Evolutionary conservation across 2,888 invertebrate species (phyloP).

Genomic region (Adelphocoris suturalis): DNA sequence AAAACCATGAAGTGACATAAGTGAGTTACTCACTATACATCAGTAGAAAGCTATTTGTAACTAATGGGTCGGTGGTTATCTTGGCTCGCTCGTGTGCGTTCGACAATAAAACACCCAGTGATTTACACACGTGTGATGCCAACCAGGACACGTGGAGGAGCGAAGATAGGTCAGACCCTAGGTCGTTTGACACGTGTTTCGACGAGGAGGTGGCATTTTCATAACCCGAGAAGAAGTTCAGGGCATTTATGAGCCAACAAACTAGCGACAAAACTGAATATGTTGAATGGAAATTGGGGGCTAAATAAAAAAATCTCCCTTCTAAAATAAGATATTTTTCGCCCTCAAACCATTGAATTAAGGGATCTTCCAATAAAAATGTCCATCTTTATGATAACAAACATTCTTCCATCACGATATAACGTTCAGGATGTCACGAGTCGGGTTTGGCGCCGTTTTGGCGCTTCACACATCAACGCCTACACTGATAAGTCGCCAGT

Average conservation of each 20-base stretch:
- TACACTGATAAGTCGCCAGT: conserved; percentile 38
- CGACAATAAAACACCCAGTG: conserved; percentile 44
- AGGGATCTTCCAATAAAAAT: not conserved
- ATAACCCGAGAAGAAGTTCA: conserved; percentile 2
- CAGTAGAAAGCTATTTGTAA: conserved; percentile 51
- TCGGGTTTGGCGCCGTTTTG: not conserved
- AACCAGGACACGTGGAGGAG: conserved; percentile 33
- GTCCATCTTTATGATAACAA: conserved; percentile 6
- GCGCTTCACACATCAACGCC: conserved; percentile 14
- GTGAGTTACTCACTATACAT: not conserved
- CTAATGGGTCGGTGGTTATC: conserved; percentile 51
- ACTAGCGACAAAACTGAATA: not conserved
- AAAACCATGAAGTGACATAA: not conserved
- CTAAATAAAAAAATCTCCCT: not conserved
- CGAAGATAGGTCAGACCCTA: conserved; percentile 32
- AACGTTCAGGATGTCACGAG: not conserved
- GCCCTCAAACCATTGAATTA: not conserved
- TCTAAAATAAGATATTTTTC: not conserved
- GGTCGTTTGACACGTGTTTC: conserved; percentile 50
- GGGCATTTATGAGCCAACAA: conserved; percentile 12
- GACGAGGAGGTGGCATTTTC: conserved; percentile 46
- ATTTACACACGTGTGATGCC: conserved; percentile 54
- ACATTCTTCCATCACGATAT: not conserved
- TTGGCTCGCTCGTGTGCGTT: not conserved
- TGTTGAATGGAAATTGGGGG: not conserved